Base-by-base conservation (phyloP, 2,797 vertebrate genomes). In the Tokudaia tokunoshimensis region DNA sequence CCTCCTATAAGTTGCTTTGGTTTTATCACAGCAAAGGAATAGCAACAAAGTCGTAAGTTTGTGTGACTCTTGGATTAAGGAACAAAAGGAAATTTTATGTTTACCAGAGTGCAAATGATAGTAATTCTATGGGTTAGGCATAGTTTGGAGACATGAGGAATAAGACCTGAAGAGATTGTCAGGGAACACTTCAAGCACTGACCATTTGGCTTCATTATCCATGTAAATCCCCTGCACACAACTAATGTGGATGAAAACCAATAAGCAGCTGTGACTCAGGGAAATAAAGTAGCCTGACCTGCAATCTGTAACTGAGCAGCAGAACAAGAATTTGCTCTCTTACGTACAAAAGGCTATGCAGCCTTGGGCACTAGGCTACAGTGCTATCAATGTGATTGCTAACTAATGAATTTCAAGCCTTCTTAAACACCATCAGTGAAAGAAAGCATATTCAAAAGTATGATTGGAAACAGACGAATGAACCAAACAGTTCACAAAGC, bases 151-250 rank as follows among this genome's bases (percentile, higher is more conserved):
- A 89, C 6, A 67, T n/a, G 44, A 47, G 87, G 59, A 67, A 57
- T 80, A 4, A 70, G 24, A 24, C 12, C 29, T 19, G 41, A 85
- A 81, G 29, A 75, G 12, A 20, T 10, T 50, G 6, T 81, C 4
- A 11, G 65, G 65, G 0, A 17, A 3, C 11, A n/a, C 0, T 59
- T 9, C 4, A 50, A 24, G 7, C 22, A 31, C 4, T 78, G 29
- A 57, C 4, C 13, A 57, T 67, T 87, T 79, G 52, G 41, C 47
- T 94, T 91, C 41, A 82, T 92, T 59, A 74, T 89, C 55, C n/a
- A 31, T 78, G 13, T 19, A 76, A 88, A 59, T 50, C 20, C 2
- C 59, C 24, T 63, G 20, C n/a, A 17, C 72, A 31, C 4, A 57
- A 57, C 37, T 80, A 44, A n/a, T 52, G 93, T 50, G 87, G 37